Conservation (phyloP, 1,140 invertebrate species). For the Anoplolepis gracilipes region DNA sequence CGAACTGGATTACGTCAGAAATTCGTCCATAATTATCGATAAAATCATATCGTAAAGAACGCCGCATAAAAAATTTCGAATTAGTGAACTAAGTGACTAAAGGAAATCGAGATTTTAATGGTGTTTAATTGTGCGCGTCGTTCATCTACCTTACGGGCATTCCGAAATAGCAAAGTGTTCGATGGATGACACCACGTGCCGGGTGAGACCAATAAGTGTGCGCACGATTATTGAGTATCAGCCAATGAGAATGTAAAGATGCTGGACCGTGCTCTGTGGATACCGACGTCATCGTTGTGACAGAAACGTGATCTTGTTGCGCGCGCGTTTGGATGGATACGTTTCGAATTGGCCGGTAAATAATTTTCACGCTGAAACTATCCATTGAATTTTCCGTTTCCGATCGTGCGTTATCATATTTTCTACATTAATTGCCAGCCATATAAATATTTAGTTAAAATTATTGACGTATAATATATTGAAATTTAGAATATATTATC, state of each 20-base stretch:
- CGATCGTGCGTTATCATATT: background rate
- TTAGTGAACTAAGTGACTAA: conserved; percentile 30
- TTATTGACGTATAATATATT: background rate
- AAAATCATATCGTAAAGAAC: background rate
- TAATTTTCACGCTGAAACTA: conserved; percentile 4
- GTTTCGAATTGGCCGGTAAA: conserved; percentile 63
- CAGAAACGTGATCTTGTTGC: conserved; percentile 64
- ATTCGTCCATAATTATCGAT: conserved; percentile 5
- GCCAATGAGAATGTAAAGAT: conserved; percentile 73
- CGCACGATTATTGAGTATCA: conserved; percentile 45
- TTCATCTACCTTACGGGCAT: conserved; percentile 23
- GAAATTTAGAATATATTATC: background rate
- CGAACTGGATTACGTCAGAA: conserved; percentile 9
- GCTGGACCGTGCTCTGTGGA: conserved; percentile 63
- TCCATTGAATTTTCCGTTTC: background rate
- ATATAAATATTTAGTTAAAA: background rate
- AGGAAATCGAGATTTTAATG: background rate
- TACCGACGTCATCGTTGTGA: conserved; percentile 50
- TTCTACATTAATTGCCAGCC: background rate
- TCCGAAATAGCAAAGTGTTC: conserved; percentile 33
- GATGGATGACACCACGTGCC: conserved; percentile 68
- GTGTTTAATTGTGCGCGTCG: conserved; percentile 48
- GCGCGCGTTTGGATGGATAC: conserved; percentile 40
- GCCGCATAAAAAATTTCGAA: background rate
- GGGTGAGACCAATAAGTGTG: conserved; percentile 67